phyloP scores from a whole-genome alignment of 2,797 vertebrate species.

The Falco columbarius region DNA sequence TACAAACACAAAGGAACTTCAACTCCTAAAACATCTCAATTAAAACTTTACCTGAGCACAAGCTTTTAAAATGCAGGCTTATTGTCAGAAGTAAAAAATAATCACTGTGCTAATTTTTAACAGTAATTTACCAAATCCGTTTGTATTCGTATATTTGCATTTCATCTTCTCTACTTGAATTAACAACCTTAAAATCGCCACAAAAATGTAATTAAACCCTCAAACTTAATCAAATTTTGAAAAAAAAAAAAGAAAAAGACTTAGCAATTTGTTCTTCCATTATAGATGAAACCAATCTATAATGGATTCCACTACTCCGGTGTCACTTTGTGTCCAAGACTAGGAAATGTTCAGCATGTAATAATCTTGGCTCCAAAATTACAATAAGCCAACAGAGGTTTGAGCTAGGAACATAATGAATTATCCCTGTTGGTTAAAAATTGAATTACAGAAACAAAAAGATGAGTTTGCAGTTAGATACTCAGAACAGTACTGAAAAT shows the following conservation, averaged over 20 bases:
- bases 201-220: slow-evolving; percentile 37
- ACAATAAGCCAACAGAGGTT: not conserved
- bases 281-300: not conserved
- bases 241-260: not conserved
- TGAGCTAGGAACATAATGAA: not conserved
- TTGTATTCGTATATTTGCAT: not conserved
- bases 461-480: not conserved
- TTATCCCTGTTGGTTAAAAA: not conserved
- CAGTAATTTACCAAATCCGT: not conserved
- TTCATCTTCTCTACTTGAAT: not conserved
- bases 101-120: not conserved
- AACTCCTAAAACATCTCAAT: slow-evolving; percentile 39
- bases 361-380: not conserved
- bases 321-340: not conserved
- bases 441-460: not conserved
- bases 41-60: slow-evolving; percentile 10
- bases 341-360: not conserved
- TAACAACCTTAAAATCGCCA: not conserved
- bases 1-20: not conserved
- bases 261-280: not conserved
- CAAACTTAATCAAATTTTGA: not conserved
- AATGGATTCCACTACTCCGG: not conserved
- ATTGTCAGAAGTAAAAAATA: not conserved
- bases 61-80: not conserved
- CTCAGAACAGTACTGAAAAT: not conserved